Base-by-base conservation (phyloP, 2,888 invertebrate genomes). In the Hydrotaea diabolus region DNA sequence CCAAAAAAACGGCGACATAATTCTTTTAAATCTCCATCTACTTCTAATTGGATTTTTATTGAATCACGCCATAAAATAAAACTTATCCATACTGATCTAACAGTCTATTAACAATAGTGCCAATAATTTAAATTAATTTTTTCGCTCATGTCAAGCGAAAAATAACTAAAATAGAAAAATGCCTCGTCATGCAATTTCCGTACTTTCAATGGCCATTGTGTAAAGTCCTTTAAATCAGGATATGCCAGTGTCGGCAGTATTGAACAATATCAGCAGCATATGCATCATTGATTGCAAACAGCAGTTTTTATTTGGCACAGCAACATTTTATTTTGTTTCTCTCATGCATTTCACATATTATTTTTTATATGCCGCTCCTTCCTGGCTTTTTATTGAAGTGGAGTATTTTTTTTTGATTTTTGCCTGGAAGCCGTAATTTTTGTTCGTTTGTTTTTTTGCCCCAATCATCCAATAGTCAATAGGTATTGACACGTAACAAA, bases 401-500 rank as follows among this genome's bases (percentile, higher is more conserved):
- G 17, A 69, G 69, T 11, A 39, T 36, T 19, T 66, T 46, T 46
- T 21, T 69, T 31, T 31, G 7, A 4, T 31, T 31, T 31, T 31
- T 31, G 31, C 43, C 39, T 46, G 19, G 21, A 69, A 46, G 76
- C 57, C 26, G 39, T 49, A 43, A 36, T 57, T 76, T 71, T 46
- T 66, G 31, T 31, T 46, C 46, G 23, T 43, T 81, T 21, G 23
- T 13, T 77, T 81, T 75, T 72, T 77, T 2, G n/a, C 31, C 36
- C 31, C 79, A 79, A 80, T 85, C 82, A 85, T 79, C 77, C 77
- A 82, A 69, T 79, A 69, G 82, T 82, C 79, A 85, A 85, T 82
- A 85, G 82, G 77, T 85, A 85, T 85, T 85, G 85, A 82, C 85
- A 85, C 82, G 85, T 85, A 82, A 82, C 85, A 82, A 85, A 85